A percentile compares a stretch with the other conserved stretches of the same genome.
Conservation (phyloP, 1,140 invertebrate genomes). For the Cecropterus lyciades region DNA sequence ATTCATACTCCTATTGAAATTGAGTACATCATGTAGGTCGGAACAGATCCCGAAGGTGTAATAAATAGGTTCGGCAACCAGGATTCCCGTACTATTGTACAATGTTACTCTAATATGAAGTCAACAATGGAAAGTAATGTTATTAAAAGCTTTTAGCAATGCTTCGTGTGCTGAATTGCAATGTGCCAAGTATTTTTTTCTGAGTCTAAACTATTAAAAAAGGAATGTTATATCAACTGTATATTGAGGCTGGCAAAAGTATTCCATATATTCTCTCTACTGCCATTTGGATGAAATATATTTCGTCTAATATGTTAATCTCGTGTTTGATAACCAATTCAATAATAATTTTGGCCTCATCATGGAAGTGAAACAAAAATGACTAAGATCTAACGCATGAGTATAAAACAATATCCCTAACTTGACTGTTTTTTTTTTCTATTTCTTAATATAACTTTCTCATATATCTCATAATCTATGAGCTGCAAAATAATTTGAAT, state of each 20-base stretch:
- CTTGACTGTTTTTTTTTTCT: conserved; percentile 57
- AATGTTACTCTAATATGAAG: conserved; percentile 42
- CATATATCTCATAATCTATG: conserved; percentile 63
- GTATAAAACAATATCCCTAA: conserved; percentile 61
- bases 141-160: conserved; percentile 52
- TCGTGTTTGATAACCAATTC: neutral
- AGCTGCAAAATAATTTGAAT: conserved; percentile 77
- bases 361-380: conserved; percentile 9
- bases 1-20: neutral
- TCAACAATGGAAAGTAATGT: conserved; percentile 48
- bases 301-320: neutral
- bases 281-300: neutral
- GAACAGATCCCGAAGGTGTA: neutral
- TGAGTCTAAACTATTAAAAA: conserved; percentile 46
- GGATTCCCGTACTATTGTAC: conserved; percentile 10
- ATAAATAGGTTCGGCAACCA: neutral
- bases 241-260: conserved; percentile 33
- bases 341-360: conserved; percentile 28
- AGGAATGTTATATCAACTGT: conserved; percentile 48
- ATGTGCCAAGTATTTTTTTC: conserved; percentile 30
- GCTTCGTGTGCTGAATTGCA: conserved; percentile 24
- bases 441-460: conserved; percentile 62
- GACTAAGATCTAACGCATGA: conserved; percentile 39
- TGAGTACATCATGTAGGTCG: neutral
- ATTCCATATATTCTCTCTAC: conserved; percentile 8